Evolutionary conservation across 2,797 vertebrate species (phyloP).

Genomic region (Luscinia megarhynchos): DNA sequence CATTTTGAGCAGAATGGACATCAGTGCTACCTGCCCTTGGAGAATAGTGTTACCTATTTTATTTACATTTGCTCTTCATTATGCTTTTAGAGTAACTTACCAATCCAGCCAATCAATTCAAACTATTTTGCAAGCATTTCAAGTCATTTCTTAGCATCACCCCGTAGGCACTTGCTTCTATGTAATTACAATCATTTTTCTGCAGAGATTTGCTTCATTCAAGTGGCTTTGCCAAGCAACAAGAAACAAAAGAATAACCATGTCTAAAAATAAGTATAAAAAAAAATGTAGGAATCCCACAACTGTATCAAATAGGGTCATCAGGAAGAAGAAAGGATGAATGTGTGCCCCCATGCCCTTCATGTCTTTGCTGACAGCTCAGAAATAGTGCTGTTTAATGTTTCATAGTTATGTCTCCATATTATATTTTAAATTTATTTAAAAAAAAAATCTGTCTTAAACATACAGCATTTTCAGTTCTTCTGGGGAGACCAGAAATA

Average conservation of each 20-base stretch:
- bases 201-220: constrained; percentile 52
- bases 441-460: not conserved
- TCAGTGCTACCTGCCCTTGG: constrained; percentile 15
- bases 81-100: constrained; percentile 43
- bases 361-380: not conserved
- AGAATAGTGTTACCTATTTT: constrained; percentile 7
- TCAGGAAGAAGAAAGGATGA: not conserved
- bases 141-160: constrained; percentile 29
- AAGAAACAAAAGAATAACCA: constrained; percentile 49
- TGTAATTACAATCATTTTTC: constrained; percentile 57
- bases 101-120: constrained; percentile 40
- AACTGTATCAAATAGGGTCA: constrained; percentile 11
- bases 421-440: not conserved
- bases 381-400: not conserved
- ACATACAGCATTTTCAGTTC: not conserved
- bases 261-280: not conserved
- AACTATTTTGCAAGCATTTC: constrained; percentile 59
- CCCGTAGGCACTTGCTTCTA: not conserved
- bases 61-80: constrained; percentile 45
- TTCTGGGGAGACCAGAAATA: not conserved
- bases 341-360: not conserved
- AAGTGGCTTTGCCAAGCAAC: constrained; percentile 48
- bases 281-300: constrained; percentile 18
- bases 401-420: not conserved
- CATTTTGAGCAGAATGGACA: constrained; percentile 32